Base-by-base conservation (phyloP, 2,888 invertebrate genomes). In the Epirrhoe alternata region DNA sequence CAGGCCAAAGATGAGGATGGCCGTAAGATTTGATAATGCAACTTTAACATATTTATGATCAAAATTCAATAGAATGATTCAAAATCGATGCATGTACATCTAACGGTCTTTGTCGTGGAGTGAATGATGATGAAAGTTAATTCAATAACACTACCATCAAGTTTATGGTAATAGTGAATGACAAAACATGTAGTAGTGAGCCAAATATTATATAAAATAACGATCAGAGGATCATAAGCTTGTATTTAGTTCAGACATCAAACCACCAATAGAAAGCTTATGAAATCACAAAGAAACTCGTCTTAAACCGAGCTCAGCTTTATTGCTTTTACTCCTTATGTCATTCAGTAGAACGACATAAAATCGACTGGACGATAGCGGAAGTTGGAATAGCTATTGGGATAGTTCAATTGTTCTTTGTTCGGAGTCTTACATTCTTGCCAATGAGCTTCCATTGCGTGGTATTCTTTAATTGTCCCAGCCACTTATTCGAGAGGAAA, bases 331-430 rank as follows among this genome's bases (percentile, higher is more conserved):
- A 33, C 31, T 5, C 35, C n/a, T 5, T n/a, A n/a, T 55, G 53
- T 56, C 57, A 57, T 53, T 47, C 33, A 53, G 45, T 30, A 8
- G 35, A 58, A 42, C 57, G 16, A 51, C 17, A 53, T 64, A 58
- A 64, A 64, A 52, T 38, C 45, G 31, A 53, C 52, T 58, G 58
- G 45, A 47, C 51, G 57, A 63, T 45, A 33, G 54, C 49, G n/a
- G 54, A 64, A 64, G 49, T 59, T 49, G 50, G 17, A 64, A 64
- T 54, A 54, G 54, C 38, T 49, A 47, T 64, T 59, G 54, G 30
- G 54, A 64, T 59, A 64, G 59, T 64, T 64, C 49, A 30, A 59
- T 59, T 49, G 64, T 58, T 58, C 64, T 64, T 64, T 58, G 64
- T 57, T 58, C 47, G 42, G 30, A 51, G 17, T 51, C 50, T 50